phyloP scores from a whole-genome alignment of 2,113 vertebrate species.

The Pomatostomus ruficeps region DNA sequence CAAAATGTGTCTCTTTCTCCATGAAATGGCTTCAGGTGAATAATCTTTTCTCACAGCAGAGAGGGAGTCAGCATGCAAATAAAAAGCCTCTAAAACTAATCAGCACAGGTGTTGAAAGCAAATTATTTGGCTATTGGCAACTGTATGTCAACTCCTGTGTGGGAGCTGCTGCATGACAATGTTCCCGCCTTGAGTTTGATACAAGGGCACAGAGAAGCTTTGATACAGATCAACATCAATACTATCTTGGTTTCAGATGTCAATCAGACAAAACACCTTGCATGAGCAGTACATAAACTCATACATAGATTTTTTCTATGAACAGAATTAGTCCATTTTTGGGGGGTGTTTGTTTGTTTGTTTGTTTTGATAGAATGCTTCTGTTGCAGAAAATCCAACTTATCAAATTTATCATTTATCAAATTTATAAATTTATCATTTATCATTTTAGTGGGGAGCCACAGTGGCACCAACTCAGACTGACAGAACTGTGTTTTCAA shows the following conservation, averaged over 20 bases:
- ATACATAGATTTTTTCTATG: neutral
- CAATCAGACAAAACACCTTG: neutral
- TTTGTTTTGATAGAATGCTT: neutral
- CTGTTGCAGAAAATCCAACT: neutral
- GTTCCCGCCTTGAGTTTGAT: neutral
- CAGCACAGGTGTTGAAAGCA: slow-evolving; percentile 9
- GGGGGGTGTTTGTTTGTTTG: neutral
- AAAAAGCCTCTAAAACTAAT: neutral
- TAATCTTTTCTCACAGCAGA: neutral
- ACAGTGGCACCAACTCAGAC: neutral
- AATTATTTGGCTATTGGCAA: slow-evolving; percentile 30
- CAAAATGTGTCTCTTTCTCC: neutral
- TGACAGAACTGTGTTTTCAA: neutral
- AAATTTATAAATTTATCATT: neutral
- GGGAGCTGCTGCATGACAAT: neutral
- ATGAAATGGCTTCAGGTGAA: neutral
- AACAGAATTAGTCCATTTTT: neutral
- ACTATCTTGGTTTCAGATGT: neutral
- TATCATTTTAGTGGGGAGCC: neutral
- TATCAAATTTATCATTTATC: neutral
- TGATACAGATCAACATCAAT: neutral
- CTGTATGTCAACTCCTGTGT: neutral
- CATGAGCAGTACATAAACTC: neutral
- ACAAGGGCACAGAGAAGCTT: neutral
- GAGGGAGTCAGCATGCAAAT: neutral